Conservation (phyloP, 2,888 invertebrate species). For the Drosophila neoperkinsi region DNA sequence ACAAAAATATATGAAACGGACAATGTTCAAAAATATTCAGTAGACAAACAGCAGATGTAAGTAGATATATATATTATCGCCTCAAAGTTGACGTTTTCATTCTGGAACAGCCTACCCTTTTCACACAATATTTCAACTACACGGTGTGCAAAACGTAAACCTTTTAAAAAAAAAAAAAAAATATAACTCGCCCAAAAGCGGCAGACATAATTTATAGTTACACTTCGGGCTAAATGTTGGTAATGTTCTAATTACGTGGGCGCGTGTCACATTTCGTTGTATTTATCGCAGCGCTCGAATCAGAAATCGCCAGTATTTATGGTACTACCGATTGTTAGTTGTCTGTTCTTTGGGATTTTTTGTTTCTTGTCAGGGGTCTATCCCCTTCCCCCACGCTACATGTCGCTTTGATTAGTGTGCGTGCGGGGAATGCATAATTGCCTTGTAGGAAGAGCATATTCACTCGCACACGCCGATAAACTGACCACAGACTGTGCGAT, state of each 20-base stretch:
- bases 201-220: slow-evolving; percentile 50
- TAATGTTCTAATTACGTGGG: slow-evolving; percentile 81
- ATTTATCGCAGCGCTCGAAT: slow-evolving; percentile 61
- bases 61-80: not conserved
- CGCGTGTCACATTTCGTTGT: slow-evolving; percentile 70
- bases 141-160: slow-evolving; percentile 27
- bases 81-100: not conserved
- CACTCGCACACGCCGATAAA: not conserved
- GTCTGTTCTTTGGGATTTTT: slow-evolving; percentile 13
- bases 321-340: slow-evolving; percentile 49
- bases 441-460: not conserved
- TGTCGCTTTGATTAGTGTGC: slow-evolving; percentile 67
- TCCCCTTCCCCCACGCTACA: slow-evolving; percentile 2
- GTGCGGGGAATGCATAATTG: slow-evolving; percentile 64
- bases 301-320: slow-evolving; percentile 64
- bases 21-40: no score
- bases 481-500: slow-evolving; percentile 24
- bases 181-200: slow-evolving; percentile 25
- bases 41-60: not conserved
- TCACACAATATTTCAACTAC: not conserved
- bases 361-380: slow-evolving; percentile 7
- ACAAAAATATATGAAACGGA: no score
- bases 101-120: not conserved
- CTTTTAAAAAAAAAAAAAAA: slow-evolving; percentile 43
- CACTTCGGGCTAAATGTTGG: slow-evolving; percentile 61